These are phyloP conservation scores for Lutjanus argentimaculatus DNA, from an alignment of 2,797 vertebrate genomes.

Conservation along the genomic window DNA sequence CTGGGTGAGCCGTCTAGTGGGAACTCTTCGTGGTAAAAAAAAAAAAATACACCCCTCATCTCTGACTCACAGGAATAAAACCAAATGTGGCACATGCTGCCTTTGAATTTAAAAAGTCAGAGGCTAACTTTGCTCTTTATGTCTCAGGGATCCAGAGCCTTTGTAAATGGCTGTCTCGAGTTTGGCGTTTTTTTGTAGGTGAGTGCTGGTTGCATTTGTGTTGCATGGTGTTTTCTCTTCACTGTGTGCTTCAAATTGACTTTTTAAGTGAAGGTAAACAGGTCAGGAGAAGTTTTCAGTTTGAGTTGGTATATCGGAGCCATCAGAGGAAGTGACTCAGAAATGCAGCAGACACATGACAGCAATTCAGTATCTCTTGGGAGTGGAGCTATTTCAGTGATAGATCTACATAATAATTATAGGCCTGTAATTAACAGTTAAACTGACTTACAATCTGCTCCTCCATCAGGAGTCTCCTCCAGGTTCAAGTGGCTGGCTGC, in stretches of 20 bases:
- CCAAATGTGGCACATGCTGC: neutral
- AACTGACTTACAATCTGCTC: slow-evolving; percentile 31
- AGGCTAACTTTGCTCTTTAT: neutral
- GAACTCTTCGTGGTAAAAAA: slow-evolving; percentile 75
- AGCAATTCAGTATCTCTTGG: slow-evolving; percentile 16
- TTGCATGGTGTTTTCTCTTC: slow-evolving; percentile 22
- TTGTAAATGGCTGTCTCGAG: slow-evolving; percentile 63
- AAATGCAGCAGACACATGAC: slow-evolving; percentile 16
- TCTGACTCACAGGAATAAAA: neutral
- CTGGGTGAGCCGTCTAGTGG: slow-evolving; percentile 76
- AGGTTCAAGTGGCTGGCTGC: slow-evolving; percentile 67
- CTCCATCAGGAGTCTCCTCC: slow-evolving; percentile 60
- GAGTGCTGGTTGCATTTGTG: slow-evolving; percentile 39
- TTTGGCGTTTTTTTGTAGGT: slow-evolving; percentile 75
- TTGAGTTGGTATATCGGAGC: neutral
- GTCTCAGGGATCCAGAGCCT: slow-evolving; percentile 73
- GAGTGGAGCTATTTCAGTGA: slow-evolving; percentile 9
- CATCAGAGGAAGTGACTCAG: slow-evolving; percentile 20
- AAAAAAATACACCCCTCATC: neutral
- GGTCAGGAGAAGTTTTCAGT: slow-evolving; percentile 11
- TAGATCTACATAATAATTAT: slow-evolving; percentile 26
- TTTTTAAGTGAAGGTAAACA: slow-evolving; percentile 29
- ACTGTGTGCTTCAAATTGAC: slow-evolving; percentile 6
- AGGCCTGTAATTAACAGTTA: slow-evolving; percentile 19
- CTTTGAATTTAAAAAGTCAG: neutral